A percentile compares a stretch with the other conserved stretches of the same genome.
phyloP scores from a whole-genome alignment of 2,888 invertebrate genomes.

The Brachylomia viminalis region DNA sequence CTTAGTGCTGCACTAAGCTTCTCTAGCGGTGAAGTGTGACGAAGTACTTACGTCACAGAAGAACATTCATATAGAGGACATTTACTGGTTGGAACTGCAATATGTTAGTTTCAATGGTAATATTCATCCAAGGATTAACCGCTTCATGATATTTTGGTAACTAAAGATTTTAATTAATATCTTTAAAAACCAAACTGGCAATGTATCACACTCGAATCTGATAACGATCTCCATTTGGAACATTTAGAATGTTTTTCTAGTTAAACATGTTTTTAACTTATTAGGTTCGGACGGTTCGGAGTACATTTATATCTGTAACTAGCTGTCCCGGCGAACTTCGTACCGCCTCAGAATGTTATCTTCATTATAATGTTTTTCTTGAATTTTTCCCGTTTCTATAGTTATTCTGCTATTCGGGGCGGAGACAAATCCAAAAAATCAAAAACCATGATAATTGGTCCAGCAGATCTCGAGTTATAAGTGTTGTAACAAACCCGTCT shows the following conservation, averaged over 20 bases:
- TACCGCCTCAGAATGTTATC: no score
- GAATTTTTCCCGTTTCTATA: no score
- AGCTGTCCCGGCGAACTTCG: no score
- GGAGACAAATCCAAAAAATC: no score
- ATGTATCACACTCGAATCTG: neutral
- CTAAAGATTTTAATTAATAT: neutral
- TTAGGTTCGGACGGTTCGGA: no score
- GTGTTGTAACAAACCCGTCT: no score
- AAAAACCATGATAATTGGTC: no score
- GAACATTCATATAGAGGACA: neutral
- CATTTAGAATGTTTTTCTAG: neutral
- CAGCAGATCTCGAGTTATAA: no score
- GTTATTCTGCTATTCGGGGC: no score
- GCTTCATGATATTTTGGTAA: neutral
- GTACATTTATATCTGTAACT: no score
- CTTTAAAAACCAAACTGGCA: neutral
- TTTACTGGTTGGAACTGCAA: slow-evolving; percentile 1
- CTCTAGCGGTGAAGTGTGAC: neutral
- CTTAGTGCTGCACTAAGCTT: neutral
- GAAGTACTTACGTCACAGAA: neutral
- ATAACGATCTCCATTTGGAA: neutral
- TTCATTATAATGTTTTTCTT: no score
- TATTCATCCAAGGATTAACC: neutral
- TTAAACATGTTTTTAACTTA: neutral
- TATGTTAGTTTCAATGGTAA: neutral